Evolutionary conservation across 2,888 invertebrate species (phyloP), one percentile per base, ranked within the genome.

Genomic region (Vanessa cardui): DNA sequence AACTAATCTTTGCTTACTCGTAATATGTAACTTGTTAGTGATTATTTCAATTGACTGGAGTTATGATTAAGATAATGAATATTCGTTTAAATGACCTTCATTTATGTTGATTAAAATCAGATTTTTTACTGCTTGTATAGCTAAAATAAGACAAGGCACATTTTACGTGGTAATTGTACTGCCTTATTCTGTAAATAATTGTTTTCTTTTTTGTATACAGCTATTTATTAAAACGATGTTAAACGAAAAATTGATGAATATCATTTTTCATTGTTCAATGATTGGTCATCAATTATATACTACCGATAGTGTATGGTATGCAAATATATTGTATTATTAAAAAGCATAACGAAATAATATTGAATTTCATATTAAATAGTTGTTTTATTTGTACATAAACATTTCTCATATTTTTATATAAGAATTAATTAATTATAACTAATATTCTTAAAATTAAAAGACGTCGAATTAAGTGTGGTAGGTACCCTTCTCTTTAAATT

Each of bases 101-200:
- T 81, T 86, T 87, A 85, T 78, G 81, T 86, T 87, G 83, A 82
- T 84, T 82, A 76, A 79, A 88, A 89, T 82, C 86, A 85, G 86
- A 84, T 89, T 90, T 77, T 88, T 89, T 90, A 91, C 85, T 78
- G 91, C 92, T 92, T 92, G 92, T 91, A 92, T 90, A 91, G 92
- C 88, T 90, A 88, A 87, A 85, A 78, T 89, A 90, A 90, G 89
- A 85, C 78, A 74, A 88, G 91, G 90, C 89, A 87, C 88, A 86
- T 83, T 87, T 88, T 90, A 91, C 89, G 90, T 89, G 90, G 90
- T 92, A 88, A 88, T 86, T 86, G 81, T 90, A 90, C 89, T 92
- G 92, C 92, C 92, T 92, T 92, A 91, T 83, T 84, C 87, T 93
- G 93, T 93, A 93, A 93, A 93, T 93, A 93, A 92, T 92, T 92